A percentile compares a stretch with the other conserved stretches of the same genome.
Evolutionary conservation across 2,113 vertebrate species (phyloP).

Genomic region (Heloderma charlesbogerti): DNA sequence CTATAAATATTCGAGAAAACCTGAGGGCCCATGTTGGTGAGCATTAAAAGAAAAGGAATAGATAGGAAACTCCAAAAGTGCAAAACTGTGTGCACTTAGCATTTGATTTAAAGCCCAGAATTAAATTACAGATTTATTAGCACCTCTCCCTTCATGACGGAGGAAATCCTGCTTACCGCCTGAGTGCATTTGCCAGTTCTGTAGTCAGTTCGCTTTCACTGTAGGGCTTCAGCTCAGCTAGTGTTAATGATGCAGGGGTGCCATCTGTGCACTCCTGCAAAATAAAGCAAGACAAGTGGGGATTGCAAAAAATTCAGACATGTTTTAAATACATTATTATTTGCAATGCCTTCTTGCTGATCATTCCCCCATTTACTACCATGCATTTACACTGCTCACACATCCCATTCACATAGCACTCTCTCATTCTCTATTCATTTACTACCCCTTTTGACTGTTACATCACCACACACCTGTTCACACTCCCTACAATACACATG

Average conservation of each 20-base stretch:
- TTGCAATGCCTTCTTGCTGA: background rate
- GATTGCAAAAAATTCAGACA: background rate
- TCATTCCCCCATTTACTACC: background rate
- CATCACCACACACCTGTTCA: background rate
- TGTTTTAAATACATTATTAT: background rate
- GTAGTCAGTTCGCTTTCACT: constrained; percentile 82
- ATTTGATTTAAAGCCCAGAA: background rate
- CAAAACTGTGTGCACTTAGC: background rate
- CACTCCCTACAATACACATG: background rate
- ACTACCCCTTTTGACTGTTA: background rate
- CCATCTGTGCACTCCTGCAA: constrained; percentile 83
- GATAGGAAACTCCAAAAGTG: background rate
- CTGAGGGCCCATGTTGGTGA: background rate
- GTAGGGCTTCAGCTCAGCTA: constrained; percentile 78
- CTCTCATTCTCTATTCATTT: background rate
- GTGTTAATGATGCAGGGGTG: constrained; percentile 65
- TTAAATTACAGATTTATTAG: constrained; percentile 5
- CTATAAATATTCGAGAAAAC: constrained; percentile 16
- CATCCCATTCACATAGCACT: background rate
- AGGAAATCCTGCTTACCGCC: constrained; percentile 75
- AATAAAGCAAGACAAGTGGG: constrained; percentile 18
- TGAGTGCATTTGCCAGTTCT: constrained; percentile 83
- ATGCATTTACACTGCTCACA: background rate
- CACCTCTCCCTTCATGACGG: accelerated
- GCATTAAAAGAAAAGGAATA: constrained; percentile 16